Evolutionary conservation across 2,888 invertebrate species (phyloP).

Genomic region (Drosophila robusta): DNA sequence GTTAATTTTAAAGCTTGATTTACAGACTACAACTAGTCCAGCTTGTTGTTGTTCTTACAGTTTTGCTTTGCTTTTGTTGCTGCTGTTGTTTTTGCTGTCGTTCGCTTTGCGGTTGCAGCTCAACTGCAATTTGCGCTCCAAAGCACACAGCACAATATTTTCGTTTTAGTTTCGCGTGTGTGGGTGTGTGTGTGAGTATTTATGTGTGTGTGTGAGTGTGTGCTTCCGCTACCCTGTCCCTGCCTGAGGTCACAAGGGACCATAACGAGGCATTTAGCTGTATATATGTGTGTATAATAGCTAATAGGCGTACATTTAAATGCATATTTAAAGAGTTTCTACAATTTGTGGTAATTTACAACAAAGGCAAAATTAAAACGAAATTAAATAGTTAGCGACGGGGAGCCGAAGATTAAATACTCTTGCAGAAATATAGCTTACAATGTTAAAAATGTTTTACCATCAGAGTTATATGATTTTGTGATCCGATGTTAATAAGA

Average conservation of each 20-base stretch:
- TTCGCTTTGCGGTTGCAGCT: slow-evolving; percentile 61
- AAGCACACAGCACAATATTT: slow-evolving; percentile 61
- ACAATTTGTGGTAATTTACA: slow-evolving; percentile 7
- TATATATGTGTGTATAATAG: slow-evolving; percentile 1
- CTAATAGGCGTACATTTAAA: slow-evolving; percentile 19
- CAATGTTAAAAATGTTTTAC: too few species aligned
- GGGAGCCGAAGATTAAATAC: neutral
- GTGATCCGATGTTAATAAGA: too few species aligned
- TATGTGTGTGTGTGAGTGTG: slow-evolving; percentile 12
- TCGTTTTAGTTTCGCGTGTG: slow-evolving; percentile 26
- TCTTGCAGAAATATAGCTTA: too few species aligned
- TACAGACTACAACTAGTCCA: slow-evolving; percentile 64
- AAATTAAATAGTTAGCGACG: neutral
- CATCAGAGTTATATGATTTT: too few species aligned
- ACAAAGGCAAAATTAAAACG: neutral
- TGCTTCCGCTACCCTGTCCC: slow-evolving; percentile 26
- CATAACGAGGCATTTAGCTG: slow-evolving; percentile 29
- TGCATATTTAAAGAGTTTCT: slow-evolving; percentile 3
- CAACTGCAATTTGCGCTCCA: slow-evolving; percentile 66
- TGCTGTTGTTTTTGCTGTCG: slow-evolving; percentile 14
- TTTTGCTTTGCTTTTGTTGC: slow-evolving; percentile 1
- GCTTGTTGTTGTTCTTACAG: slow-evolving; percentile 17
- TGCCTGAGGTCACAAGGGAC: slow-evolving; percentile 27
- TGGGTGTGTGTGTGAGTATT: slow-evolving; percentile 16
- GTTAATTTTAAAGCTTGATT: slow-evolving; percentile 81